Conservation (phyloP, 1,140 invertebrate species). For the Drosophila novamexicana region DNA sequence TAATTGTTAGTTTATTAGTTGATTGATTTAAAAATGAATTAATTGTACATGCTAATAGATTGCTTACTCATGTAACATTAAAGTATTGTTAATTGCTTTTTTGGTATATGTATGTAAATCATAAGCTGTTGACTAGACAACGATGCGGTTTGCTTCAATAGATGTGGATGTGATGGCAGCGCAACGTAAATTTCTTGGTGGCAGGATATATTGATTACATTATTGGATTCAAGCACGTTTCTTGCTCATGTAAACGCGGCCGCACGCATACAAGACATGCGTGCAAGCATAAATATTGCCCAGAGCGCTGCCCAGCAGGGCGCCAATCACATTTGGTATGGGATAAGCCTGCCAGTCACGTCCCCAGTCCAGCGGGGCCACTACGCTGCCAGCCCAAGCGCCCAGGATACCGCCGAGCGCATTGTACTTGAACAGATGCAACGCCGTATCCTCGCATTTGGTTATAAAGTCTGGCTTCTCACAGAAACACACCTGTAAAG, state of each 20-base stretch:
- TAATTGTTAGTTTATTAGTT: conserved; percentile 72
- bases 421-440: conserved; percentile 85
- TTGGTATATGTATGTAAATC: conserved; percentile 58
- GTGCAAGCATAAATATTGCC: conserved; percentile 84
- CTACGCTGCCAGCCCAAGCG: conserved; percentile 91
- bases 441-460: conserved; percentile 74
- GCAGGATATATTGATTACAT: conserved; percentile 66
- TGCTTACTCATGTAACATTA: conserved; percentile 76
- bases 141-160: conserved; percentile 38
- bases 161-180: conserved; percentile 61
- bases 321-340: conserved; percentile 88
- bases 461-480: conserved; percentile 81
- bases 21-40: conserved; percentile 72
- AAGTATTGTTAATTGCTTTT: conserved; percentile 75
- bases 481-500: conserved; percentile 79
- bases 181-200: conserved; percentile 60
- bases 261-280: conserved; percentile 74
- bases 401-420: conserved; percentile 88
- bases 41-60: conserved; percentile 70
- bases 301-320: conserved; percentile 86
- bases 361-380: conserved; percentile 94
- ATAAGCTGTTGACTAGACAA: conserved; percentile 74
- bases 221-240: conserved; percentile 60
- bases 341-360: conserved; percentile 91
- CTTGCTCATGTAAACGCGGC: conserved; percentile 77